These are phyloP conservation scores for Protaetia brevitarsis DNA, from an alignment of 1,140 invertebrate species.

Conservation along the genomic window DNA sequence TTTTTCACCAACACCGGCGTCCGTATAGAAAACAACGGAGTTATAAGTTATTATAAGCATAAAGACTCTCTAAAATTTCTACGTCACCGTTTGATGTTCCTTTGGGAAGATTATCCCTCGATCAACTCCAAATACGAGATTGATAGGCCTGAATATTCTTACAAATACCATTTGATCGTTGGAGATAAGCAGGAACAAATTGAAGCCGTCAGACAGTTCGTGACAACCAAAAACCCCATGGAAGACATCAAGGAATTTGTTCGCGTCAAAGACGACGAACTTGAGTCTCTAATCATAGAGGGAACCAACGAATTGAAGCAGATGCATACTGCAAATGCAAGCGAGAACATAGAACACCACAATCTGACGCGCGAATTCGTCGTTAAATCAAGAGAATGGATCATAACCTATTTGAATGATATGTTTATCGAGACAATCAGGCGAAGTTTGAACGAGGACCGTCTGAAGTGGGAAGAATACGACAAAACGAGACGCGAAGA, in stretches of 20 bases:
- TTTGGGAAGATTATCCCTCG: neutral
- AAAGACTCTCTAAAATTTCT: neutral
- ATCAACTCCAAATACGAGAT: neutral
- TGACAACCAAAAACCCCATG: neutral
- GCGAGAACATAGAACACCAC: neutral
- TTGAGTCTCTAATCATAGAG: neutral
- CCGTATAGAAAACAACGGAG: neutral
- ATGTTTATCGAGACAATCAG: neutral
- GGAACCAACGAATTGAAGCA: neutral
- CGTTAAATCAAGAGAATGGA: neutral
- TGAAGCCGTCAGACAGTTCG: neutral
- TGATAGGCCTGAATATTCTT: neutral
- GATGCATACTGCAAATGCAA: neutral
- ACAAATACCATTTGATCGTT: neutral
- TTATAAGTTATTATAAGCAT: neutral
- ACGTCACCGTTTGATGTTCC: neutral
- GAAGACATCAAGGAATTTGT: slow-evolving; percentile 11
- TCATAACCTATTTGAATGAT: neutral
- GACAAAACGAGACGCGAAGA: neutral
- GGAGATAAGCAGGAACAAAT: neutral
- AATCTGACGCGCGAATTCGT: neutral
- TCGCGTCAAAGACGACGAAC: neutral
- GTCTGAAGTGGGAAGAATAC: neutral
- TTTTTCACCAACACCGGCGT: neutral
- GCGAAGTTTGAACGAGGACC: neutral